Percentiles rank a stretch among this genome's conserved stretches.
phyloP scores from a whole-genome alignment of 2,113 vertebrate genomes.

The Talpa occidentalis region DNA sequence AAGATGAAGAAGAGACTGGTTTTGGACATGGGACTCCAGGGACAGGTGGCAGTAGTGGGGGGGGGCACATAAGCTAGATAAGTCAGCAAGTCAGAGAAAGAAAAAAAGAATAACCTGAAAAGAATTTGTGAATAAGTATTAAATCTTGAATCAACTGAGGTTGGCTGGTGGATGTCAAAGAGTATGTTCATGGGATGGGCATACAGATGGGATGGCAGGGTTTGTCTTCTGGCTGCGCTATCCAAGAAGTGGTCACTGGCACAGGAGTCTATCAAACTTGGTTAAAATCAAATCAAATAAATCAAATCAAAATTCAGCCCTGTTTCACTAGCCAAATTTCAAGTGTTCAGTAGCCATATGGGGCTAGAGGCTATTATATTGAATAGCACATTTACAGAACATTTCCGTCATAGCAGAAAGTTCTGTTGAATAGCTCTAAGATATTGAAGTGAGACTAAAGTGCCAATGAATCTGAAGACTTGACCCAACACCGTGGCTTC shows the following conservation, averaged over 20 bases:
- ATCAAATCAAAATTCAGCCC: not conserved
- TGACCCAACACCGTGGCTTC: not conserved
- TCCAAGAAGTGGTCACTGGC: not conserved
- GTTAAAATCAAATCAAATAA: not conserved
- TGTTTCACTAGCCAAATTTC: not conserved
- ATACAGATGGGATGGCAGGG: not conserved
- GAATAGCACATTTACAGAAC: not conserved
- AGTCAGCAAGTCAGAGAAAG: not conserved
- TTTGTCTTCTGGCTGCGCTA: not conserved
- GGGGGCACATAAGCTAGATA: not conserved
- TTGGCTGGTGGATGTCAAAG: not conserved
- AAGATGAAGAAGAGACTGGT: not conserved
- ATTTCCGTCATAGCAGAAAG: not conserved
- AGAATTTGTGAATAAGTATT: not conserved
- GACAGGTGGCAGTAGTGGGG: not conserved
- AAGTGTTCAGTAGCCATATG: not conserved
- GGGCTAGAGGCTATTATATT: not conserved
- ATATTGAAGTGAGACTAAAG: not conserved
- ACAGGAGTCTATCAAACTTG: not conserved
- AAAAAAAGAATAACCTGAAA: not conserved
- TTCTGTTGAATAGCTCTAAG: not conserved
- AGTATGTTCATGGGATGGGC: not conserved
- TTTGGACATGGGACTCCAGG: not conserved
- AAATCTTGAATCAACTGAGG: not conserved
- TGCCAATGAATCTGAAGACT: not conserved